A percentile compares a stretch with the other conserved stretches of the same genome.
phyloP scores from a whole-genome alignment of 2,113 vertebrate species.

The Cyphotilapia sp. region DNA sequence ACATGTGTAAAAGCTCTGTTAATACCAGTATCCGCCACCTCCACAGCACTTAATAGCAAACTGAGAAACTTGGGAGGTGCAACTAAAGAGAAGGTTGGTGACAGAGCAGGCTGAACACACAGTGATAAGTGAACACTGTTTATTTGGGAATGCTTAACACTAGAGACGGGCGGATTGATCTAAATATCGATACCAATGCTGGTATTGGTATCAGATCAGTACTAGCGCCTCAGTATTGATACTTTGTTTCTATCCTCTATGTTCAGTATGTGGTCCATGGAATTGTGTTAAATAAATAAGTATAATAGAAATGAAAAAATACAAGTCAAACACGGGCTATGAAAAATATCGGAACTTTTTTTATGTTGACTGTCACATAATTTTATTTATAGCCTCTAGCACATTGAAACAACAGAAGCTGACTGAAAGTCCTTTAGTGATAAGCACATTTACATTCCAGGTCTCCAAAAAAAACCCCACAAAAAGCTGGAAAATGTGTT shows the following conservation, averaged over 20 bases:
- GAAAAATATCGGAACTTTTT: background rate
- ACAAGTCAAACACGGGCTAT: background rate
- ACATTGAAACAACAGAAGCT: background rate
- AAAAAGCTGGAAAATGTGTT: background rate
- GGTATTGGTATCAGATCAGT: background rate
- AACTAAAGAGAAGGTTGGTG: background rate
- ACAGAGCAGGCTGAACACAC: background rate
- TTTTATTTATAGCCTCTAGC: background rate
- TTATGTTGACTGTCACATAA: background rate
- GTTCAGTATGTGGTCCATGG: background rate
- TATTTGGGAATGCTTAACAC: background rate
- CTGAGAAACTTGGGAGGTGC: background rate
- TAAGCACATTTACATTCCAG: background rate
- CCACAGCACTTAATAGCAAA: background rate
- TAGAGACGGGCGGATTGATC: background rate
- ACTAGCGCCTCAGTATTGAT: background rate
- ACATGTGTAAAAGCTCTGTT: background rate
- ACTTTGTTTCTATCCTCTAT: background rate
- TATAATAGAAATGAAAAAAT: background rate
- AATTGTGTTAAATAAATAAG: background rate
- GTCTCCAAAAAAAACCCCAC: background rate
- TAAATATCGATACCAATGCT: background rate
- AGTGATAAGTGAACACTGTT: background rate
- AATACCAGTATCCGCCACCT: background rate
- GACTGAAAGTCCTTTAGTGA: background rate